A percentile compares a stretch with the other conserved stretches of the same genome.
phyloP scores from a whole-genome alignment of 2,888 invertebrate genomes.

The Dexiosoma caninum region DNA sequence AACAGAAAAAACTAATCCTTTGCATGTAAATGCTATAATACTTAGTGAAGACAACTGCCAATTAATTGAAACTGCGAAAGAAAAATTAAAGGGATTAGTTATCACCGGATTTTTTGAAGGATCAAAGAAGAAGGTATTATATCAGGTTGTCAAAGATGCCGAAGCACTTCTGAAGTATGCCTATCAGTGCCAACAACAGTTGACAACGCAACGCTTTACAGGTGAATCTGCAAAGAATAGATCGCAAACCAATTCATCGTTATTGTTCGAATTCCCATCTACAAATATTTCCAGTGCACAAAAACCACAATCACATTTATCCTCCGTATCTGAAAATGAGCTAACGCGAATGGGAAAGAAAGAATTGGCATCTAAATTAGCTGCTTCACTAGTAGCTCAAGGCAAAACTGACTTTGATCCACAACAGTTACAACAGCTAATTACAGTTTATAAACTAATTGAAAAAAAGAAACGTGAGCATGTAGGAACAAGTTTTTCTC shows the following conservation, averaged over 20 bases:
- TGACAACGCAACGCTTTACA: not conserved
- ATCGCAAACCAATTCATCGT: not conserved
- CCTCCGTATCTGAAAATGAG: constrained; percentile 57
- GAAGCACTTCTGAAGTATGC: constrained; percentile 81
- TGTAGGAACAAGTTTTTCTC: constrained; percentile 31
- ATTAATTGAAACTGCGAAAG: constrained; percentile 73
- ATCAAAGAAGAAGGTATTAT: constrained; percentile 83
- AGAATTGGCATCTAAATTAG: constrained; percentile 85
- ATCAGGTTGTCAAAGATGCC: constrained; percentile 84
- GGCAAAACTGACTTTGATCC: constrained; percentile 90
- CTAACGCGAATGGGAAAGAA: constrained; percentile 73
- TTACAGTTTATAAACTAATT: constrained; percentile 82
- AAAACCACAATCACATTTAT: not conserved
- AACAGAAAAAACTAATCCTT: constrained; percentile 78
- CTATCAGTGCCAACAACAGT: constrained; percentile 25
- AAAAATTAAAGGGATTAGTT: constrained; percentile 80
- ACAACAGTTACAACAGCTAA: constrained; percentile 86
- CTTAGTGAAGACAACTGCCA: constrained; percentile 84
- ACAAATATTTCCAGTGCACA: not conserved
- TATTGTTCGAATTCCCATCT: not conserved
- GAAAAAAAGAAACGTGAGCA: constrained; percentile 71
- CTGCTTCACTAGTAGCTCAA: constrained; percentile 86
- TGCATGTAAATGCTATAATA: constrained; percentile 84
- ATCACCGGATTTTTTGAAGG: constrained; percentile 82
- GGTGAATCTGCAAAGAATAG: not conserved